Percentiles rank a stretch among this genome's conserved stretches.
Conservation (phyloP, 2,797 vertebrate genomes). For the Etheostoma nigrum region DNA sequence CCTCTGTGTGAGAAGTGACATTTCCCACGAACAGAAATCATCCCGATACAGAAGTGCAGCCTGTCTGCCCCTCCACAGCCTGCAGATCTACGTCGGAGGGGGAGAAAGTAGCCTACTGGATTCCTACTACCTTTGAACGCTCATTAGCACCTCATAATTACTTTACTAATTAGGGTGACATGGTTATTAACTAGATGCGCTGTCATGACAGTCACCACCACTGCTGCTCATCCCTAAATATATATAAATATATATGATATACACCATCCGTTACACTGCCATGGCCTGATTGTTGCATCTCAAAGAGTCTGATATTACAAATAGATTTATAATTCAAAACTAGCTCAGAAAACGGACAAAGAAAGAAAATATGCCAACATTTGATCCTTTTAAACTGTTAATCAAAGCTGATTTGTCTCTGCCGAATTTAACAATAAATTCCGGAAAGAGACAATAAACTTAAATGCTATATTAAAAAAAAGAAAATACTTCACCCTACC, state of each 20-base stretch:
- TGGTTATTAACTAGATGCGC: constrained; percentile 87
- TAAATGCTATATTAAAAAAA: background rate
- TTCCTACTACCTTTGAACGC: constrained; percentile 87
- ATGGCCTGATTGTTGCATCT: background rate
- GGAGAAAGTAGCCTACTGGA: constrained; percentile 77
- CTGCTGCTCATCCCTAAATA: constrained; percentile 81
- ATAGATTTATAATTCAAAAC: background rate
- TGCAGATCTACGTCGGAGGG: constrained; percentile 76
- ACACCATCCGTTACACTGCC: constrained; percentile 8
- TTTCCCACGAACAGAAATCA: constrained; percentile 38
- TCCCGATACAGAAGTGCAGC: constrained; percentile 28
- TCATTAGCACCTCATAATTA: constrained; percentile 95
- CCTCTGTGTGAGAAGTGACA: constrained; percentile 40
- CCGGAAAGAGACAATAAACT: background rate
- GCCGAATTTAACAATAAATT: background rate
- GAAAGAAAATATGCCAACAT: background rate
- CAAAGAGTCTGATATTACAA: background rate
- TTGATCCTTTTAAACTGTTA: background rate
- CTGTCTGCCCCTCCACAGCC: constrained; percentile 59
- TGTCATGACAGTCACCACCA: constrained; percentile 85
- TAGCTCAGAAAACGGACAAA: background rate
- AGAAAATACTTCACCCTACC: constrained; percentile 40
- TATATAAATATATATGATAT: background rate
- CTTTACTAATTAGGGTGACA: constrained; percentile 93
- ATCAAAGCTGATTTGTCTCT: background rate